Base-by-base conservation (phyloP, 2,797 vertebrate species). In the Limosa lapponica region DNA sequence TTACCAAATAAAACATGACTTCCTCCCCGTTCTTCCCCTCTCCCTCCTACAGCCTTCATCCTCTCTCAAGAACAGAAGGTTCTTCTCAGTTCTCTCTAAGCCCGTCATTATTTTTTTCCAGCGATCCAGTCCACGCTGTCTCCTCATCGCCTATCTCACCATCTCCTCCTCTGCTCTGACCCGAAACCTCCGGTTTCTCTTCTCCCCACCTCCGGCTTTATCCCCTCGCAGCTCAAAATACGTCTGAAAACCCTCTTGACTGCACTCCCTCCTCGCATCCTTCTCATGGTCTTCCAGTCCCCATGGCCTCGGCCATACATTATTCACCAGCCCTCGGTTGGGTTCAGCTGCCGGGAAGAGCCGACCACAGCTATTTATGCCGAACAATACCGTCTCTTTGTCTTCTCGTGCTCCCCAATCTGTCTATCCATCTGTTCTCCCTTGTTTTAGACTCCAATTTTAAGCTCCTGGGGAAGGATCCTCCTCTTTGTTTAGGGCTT, bases 381-480 rank as follows among this genome's bases (percentile, higher is more conserved):
- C 22, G 25, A 32, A 52, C 93, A 84, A 84, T 62, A 43, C 64
- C 34, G 3, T 24, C 91, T 69, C 95, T 96, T 96, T 96, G 93
- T 95, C 54, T 36, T 23, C 24, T 27, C 13, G 34, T 54, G 88
- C 91, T 91, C 89, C 91, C 91, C 95, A 93, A 85, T 87, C 93
- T 96, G 93, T 16, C 66, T 36, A 6, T 62, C 95, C 95, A 95
- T 95, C 95, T 96, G 95, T 71, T 93, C 79, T 78, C 24, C 64
- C 71, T 67, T 3, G 80, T 16, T 87, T 75, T 17, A 20, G 4
- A 43, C 78, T 71, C 58, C 66, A 8, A 24, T 10, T 71, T 51
- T 27, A 67, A 93, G 93, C 95, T 96, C 95, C 87, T 73, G 83
- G 64, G 89, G 80, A 92, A 93, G 95, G 89, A 79, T 82, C 77